Evolutionary conservation across 2,888 invertebrate species (phyloP).

Genomic region (Ectemnius continuus): DNA sequence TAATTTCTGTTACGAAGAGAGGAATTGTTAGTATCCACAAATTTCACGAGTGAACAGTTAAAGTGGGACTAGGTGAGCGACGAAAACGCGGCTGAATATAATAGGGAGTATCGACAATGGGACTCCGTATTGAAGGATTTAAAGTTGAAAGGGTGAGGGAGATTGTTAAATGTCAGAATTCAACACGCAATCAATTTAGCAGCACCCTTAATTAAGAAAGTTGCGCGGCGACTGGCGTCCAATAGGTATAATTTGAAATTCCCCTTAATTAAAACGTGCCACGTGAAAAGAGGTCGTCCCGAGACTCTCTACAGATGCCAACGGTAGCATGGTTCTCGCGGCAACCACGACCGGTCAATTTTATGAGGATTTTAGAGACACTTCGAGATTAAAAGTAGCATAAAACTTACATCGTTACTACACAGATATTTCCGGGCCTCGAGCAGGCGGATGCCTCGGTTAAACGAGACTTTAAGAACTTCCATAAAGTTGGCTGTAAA

Average conservation of each 20-base stretch:
- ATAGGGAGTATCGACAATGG: no score
- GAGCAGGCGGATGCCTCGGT: slow-evolving; percentile 19
- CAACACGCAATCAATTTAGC: neutral
- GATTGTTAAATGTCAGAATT: slow-evolving; percentile 10
- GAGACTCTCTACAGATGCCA: neutral
- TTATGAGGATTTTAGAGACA: slow-evolving; percentile 28
- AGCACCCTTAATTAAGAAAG: slow-evolving; percentile 15
- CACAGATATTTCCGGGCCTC: slow-evolving; percentile 22
- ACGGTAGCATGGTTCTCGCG: no score
- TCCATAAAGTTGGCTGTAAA: slow-evolving; percentile 36
- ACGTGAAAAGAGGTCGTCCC: neutral
- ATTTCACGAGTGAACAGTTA: neutral
- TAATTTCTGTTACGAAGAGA: neutral
- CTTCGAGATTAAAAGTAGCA: slow-evolving; percentile 30
- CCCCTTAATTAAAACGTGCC: slow-evolving; percentile 34
- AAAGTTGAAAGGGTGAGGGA: neutral
- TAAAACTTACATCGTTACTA: slow-evolving; percentile 28
- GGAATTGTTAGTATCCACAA: neutral
- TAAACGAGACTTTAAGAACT: slow-evolving; percentile 39
- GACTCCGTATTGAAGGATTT: neutral
- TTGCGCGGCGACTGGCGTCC: neutral
- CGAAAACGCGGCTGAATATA: no score
- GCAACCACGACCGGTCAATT: slow-evolving; percentile 21
- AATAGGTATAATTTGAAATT: slow-evolving; percentile 7
- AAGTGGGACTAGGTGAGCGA: neutral